Base-by-base conservation (phyloP, 1,140 invertebrate species). In the Penaeus indicus region DNA sequence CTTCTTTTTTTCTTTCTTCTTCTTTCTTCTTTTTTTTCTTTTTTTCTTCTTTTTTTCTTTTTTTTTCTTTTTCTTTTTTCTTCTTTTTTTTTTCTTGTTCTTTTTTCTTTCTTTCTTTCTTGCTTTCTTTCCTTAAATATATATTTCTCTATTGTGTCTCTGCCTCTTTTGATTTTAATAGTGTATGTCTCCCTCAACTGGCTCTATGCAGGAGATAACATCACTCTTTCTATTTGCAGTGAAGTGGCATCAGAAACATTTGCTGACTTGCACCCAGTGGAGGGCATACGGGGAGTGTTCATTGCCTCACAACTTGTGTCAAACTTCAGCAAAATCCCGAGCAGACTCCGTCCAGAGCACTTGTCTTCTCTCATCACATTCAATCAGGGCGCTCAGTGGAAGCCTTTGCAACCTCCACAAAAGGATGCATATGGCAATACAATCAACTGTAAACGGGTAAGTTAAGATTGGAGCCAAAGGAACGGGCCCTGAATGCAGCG, bases 211-310 rank as follows among this genome's bases (percentile, higher is more conserved):
- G 0, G 0, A n/a, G 4, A 27, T 21, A 18, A 25, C 63, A 18
- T 42, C 60, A 64, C 25, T 47, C 27, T 13, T 61, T 42, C 60
- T 38, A 25, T 42, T 64, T 67, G 22, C 90, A 91, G 90, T 84
- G 85, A 85, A 85, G 95, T 96, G 18, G 94, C 95, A 3, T 95
- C 96, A 82, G 95, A 97, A 90, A 92, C 96, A 18, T 98, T 98
- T 93, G 96, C 96, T n/a, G 97, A 98, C 92, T 92, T 98, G 1
- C 97, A 98, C 91, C 96, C 96, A 92, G 96, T 98, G 0, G 95
- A 97, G 92, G 97, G 97, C 16, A 92, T 98, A 21, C 94, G 95
- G 42, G 97, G 97, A 8, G 96, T 98, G 84, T 98, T 97, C 92
- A 97, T 98, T 89, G 97, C 96, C 1, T 97, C 97, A 0, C 95